phyloP scores from a whole-genome alignment of 2,797 vertebrate genomes.

The Pogoniulus pusillus region DNA sequence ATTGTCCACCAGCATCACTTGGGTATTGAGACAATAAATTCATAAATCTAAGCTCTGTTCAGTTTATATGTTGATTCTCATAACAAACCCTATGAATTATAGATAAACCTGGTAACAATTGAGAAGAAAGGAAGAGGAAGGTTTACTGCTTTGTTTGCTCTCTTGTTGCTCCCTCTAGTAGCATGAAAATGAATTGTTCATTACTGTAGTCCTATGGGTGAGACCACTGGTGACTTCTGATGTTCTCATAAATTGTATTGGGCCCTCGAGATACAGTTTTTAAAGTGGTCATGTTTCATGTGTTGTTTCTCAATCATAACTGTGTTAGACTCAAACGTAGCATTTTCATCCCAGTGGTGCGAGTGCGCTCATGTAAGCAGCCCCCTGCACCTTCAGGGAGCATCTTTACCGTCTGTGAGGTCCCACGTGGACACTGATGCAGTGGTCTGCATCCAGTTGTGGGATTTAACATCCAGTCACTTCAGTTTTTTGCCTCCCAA shows the following conservation, averaged over 20 bases:
- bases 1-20: not conserved
- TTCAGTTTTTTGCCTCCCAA: not conserved
- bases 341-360: not conserved
- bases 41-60: conserved; percentile 23
- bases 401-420: fast-evolving
- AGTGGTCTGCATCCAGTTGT: not conserved
- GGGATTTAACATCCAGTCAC: not conserved
- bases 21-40: conserved; percentile 28
- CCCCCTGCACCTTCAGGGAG: not conserved
- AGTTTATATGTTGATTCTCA: conserved; percentile 6
- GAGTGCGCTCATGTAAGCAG: not conserved
- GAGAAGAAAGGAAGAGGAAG: not conserved
- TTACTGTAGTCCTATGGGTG: conserved; percentile 9
- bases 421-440: not conserved
- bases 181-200: not conserved
- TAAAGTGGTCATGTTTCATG: not conserved
- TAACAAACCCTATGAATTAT: conserved; percentile 37
- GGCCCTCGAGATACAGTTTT: not conserved
- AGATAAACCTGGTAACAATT: conserved; percentile 24
- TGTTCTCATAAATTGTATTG: conserved; percentile 22
- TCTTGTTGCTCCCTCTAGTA: conserved; percentile 21
- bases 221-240: conserved; percentile 1
- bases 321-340: not conserved
- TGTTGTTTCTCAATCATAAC: not conserved
- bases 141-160: conserved; percentile 31